Conservation (phyloP, 1,140 invertebrate genomes). For the Trichonephila clavata region DNA sequence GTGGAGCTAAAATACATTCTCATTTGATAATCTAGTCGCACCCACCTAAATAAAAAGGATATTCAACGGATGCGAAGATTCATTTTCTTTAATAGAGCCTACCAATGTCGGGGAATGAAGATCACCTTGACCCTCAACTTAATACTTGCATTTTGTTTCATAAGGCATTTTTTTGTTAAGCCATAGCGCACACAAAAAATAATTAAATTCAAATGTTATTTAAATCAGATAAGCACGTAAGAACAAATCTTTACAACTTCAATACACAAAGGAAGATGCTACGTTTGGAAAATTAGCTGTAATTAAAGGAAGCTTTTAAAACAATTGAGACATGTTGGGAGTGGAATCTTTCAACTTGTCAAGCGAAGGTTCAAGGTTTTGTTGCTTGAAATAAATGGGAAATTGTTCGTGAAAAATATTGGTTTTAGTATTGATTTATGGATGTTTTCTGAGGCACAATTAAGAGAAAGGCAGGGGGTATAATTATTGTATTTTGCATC, state of each 20-base stretch:
- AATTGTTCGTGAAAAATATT: not conserved
- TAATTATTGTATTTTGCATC: not conserved
- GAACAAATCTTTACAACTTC: not conserved
- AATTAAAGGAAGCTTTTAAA: not conserved
- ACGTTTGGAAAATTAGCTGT: not conserved
- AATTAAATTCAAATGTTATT: not conserved
- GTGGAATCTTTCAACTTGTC: not conserved
- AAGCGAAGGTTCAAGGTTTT: not conserved
- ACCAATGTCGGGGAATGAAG: not conserved
- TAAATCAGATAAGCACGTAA: not conserved
- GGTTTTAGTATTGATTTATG: not conserved
- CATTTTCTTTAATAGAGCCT: not conserved
- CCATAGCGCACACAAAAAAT: not conserved
- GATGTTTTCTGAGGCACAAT: not conserved
- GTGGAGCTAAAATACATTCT: not conserved
- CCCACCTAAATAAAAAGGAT: not conserved
- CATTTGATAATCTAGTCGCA: not conserved
- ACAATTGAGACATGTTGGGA: not conserved
- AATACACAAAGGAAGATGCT: not conserved
- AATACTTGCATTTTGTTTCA: not conserved
- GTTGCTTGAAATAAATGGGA: not conserved
- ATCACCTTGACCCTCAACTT: not conserved
- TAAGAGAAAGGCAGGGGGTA: not conserved
- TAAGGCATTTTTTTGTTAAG: not conserved
- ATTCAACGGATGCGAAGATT: not conserved